These are phyloP conservation scores for Leptocoma aspasia DNA, from an alignment of 2,113 vertebrate species.

Conservation along the genomic window DNA sequence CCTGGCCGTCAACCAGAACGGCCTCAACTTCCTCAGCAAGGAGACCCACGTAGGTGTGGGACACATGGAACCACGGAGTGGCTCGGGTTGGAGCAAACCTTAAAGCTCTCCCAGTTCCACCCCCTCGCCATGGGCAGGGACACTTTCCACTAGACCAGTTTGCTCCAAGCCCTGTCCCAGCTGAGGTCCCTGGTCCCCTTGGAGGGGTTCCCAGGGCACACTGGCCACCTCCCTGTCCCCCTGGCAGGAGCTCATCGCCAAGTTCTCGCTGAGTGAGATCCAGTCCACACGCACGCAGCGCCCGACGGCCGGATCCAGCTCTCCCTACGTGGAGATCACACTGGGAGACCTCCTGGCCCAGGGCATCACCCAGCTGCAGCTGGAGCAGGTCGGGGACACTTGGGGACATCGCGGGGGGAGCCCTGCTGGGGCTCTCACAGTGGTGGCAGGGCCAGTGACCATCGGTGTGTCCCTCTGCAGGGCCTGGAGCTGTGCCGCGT, in stretches of 20 bases:
- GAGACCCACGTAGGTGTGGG: slow-evolving; percentile 86
- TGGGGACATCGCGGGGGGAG: accelerated
- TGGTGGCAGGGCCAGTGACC: accelerated
- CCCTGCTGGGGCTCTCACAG: accelerated
- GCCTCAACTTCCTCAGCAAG: slow-evolving; percentile 92
- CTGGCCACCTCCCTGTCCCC: accelerated
- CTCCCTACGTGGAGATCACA: slow-evolving; percentile 90
- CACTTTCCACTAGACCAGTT: not conserved
- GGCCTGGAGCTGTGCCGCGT: slow-evolving; percentile 92
- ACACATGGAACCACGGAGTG: not conserved
- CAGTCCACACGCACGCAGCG: slow-evolving; percentile 90
- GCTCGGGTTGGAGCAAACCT: not conserved
- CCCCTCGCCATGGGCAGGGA: not conserved
- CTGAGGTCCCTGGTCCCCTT: accelerated
- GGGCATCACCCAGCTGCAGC: slow-evolving; percentile 88
- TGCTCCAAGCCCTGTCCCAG: not conserved
- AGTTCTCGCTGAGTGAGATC: slow-evolving; percentile 89
- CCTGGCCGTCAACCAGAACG: slow-evolving; percentile 92
- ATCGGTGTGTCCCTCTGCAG: slow-evolving; percentile 31
- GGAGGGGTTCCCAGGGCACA: accelerated
- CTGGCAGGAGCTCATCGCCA: slow-evolving; percentile 82
- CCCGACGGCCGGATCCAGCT: slow-evolving; percentile 86
- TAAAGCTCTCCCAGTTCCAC: not conserved
- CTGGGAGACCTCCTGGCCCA: slow-evolving; percentile 86
- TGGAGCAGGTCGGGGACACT: slow-evolving; percentile 83